Evolutionary conservation across 2,113 vertebrate genomes (phyloP), one percentile per base, ranked within the genome.

Genomic region (Xerus inauris): DNA sequence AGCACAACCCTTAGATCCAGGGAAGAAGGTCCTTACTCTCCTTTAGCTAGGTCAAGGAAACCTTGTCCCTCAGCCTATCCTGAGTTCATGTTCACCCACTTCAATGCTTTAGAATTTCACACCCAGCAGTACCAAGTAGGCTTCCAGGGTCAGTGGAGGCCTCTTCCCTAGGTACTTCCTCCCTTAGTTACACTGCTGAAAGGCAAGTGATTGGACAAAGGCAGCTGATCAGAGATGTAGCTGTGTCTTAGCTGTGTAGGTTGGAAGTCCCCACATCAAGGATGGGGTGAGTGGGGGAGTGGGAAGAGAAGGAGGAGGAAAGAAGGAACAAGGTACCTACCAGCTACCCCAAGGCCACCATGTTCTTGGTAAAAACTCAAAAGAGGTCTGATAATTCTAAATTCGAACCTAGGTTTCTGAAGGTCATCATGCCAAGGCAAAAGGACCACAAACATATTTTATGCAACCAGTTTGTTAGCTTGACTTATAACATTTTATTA

Each of bases 401-500:
- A 51, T 87, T 79, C n/a, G 69, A 94, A 77, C 42, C 22, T n/a
- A 19, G 47, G 12, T 69, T 87, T 95, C 49, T 65, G 62, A 93
- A 96, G 9, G 54, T 54, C 24, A 71, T 35, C 24, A 20, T 3
- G 19, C 82, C 77, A 86, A 54, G 20, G 71, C 19, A 85, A 72
- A 79, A 77, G 54, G 75, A 62, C 1, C 26, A 22, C 35, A 72
- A 47, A 91, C 16, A 12, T 28, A 62, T 17, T 64, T 85, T 59
- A 77, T 13, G 42, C 22, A 88, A 77, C 35, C 20, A 20, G 20
- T 35, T 16, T 89, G 62, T 91, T 35, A 73, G 75, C 32, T 62
- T 91, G 86, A 82, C 54, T 91, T 93, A 42, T 30, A 80, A 89
- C 32, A 59, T 75, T 92, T 88, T 71, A 71, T 67, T 72, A 65